Evolutionary conservation across 2,113 vertebrate species (phyloP), one percentile per base, ranked within the genome.

Genomic region (Hirundichthys speculiger): DNA sequence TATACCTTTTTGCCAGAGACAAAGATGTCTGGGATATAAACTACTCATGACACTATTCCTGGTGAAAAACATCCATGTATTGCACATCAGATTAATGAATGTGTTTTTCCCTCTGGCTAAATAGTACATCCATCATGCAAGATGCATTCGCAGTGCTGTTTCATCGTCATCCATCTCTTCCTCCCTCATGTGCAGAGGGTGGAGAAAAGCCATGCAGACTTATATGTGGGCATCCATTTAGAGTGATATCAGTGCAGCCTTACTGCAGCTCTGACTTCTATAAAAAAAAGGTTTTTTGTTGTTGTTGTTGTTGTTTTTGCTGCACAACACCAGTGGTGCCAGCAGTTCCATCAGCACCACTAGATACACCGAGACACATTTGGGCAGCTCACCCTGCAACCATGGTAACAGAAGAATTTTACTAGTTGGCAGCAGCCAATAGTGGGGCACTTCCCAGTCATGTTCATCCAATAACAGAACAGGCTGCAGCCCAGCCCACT

Each of bases 371-470:
- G 66, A 86, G 68, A 84, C 84, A 87, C 89, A 91, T 93, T 91
- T 92, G 91, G 91, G 93, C 92, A 94, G 93, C 89, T 94, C 91
- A 90, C 87, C 85, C 91, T 91, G 93, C 92, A 91, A 92, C 93
- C 93, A 94, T 94, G 92, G 93, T 89, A 94, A 94, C 93, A 94
- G 90, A 85, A 86, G 89, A 93, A 90, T 93, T 92, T 92, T 93
- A 92, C 91, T 88, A 91, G 82, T 88, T 90, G 90, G 88, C 87
- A 86, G 77, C 85, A 87, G 86, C 92, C 93, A 93, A 93, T 94
- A 74, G 91, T 82, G 83, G 80, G 83, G 75, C 86, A 90, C 83
- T 92, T 92, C 84, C 88, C 90, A 84, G 87, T 87, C 82, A 51
- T 73, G 83, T 64, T 82, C 47, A 54, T 85, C 93, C 92, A 93